These are phyloP conservation scores for Onychostruthus taczanowskii DNA, from an alignment of 2,113 vertebrate species.

Conservation along the genomic window DNA sequence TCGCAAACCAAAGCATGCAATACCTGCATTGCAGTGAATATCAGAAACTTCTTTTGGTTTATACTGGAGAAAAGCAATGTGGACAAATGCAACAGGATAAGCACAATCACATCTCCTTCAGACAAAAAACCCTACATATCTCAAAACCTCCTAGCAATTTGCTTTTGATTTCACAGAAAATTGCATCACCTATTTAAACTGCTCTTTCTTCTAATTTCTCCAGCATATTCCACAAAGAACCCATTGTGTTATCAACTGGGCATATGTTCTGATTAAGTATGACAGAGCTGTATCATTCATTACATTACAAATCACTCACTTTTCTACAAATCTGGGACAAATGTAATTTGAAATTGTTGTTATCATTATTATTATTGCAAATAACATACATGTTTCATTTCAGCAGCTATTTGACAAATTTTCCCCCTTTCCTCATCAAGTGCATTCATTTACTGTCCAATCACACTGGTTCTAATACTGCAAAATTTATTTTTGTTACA, in stretches of 20 bases:
- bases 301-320: neutral
- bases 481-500: neutral
- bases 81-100: neutral
- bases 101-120: neutral
- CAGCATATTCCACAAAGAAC: neutral
- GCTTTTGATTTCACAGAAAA: neutral
- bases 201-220: neutral
- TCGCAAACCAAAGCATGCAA: neutral
- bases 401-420: neutral
- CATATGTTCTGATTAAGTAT: neutral
- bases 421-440: neutral
- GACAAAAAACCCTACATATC: neutral
- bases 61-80: neutral
- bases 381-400: neutral
- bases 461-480: neutral
- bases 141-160: neutral
- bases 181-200: neutral
- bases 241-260: neutral
- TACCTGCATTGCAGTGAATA: neutral
- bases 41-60: neutral
- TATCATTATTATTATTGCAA: neutral
- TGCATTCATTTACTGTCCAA: neutral
- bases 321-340: neutral
- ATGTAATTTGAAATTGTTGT: neutral
- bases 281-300: neutral